These are phyloP conservation scores for Nipponacmea schrenckii DNA, from an alignment of 2,888 invertebrate species.

Conservation along the genomic window DNA sequence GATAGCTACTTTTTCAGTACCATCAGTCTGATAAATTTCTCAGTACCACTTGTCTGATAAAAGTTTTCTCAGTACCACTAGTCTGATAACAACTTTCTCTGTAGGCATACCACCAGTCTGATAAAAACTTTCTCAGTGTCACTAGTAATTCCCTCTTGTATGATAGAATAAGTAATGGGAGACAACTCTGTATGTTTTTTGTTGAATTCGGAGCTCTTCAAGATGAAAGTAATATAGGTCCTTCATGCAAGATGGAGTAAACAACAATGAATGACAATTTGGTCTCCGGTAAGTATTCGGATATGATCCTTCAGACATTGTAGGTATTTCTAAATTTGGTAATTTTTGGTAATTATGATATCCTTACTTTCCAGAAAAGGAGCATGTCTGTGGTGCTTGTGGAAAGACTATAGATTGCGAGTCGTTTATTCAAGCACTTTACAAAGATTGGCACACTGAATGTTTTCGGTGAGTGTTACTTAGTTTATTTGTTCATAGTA, in stretches of 20 bases:
- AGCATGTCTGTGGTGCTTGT: slow-evolving; percentile 14
- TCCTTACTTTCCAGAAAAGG: slow-evolving; percentile 1
- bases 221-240: not conserved
- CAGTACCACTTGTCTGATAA: too few relatives aligned
- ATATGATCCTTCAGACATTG: not conserved
- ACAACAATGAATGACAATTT: not conserved
- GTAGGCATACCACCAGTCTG: too few relatives aligned
- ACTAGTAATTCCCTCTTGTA: too few relatives aligned
- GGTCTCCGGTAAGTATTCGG: not conserved
- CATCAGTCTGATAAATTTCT: too few relatives aligned
- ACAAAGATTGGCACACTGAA: slow-evolving; percentile 18
- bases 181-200: not conserved
- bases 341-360: not conserved
- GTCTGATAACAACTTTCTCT: too few relatives aligned
- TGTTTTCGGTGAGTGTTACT: slow-evolving; percentile 23
- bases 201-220: not conserved
- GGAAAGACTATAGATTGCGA: slow-evolving; percentile 12
- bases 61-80: too few relatives aligned
- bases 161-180: not conserved
- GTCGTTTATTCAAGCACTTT: slow-evolving; percentile 18
- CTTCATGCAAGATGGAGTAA: not conserved
- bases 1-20: too few relatives aligned
- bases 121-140: too few relatives aligned
- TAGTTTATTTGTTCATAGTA: not conserved
- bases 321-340: not conserved